These are phyloP conservation scores for Steinernema feltiae DNA, from an alignment of 1,140 invertebrate genomes.

Conservation along the genomic window DNA sequence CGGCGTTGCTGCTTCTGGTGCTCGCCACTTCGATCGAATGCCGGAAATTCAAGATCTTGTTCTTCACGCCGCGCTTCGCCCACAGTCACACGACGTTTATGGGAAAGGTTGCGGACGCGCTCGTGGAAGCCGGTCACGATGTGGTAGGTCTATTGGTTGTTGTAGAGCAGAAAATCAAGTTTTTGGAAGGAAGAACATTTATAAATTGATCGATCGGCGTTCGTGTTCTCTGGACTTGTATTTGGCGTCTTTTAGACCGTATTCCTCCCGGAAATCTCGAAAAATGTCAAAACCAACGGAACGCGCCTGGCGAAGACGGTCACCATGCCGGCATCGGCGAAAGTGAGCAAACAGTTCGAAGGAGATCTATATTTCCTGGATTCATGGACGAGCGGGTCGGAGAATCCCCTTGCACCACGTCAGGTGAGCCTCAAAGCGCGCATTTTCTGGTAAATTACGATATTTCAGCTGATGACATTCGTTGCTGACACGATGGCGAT, in stretches of 20 bases:
- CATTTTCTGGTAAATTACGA: background rate
- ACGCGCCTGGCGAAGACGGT: background rate
- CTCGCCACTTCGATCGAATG: too few relatives aligned
- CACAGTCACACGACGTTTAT: conserved; percentile 20
- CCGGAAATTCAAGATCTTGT: background rate
- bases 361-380: background rate
- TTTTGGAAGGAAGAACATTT: background rate
- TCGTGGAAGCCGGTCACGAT: conserved; percentile 26
- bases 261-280: background rate
- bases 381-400: background rate
- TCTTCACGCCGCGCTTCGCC: background rate
- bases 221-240: background rate
- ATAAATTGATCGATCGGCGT: background rate
- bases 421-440: background rate
- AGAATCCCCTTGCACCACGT: background rate
- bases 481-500: background rate
- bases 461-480: background rate
- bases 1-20: too few relatives aligned
- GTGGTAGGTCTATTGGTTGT: conserved; percentile 19
- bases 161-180: background rate
- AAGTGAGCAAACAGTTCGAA: background rate
- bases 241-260: background rate
- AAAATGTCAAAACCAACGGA: background rate
- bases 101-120: conserved; percentile 23
- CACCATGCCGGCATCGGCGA: background rate